Percentiles rank a stretch among this genome's conserved stretches.
These are phyloP conservation scores for Tenthredo scrophulariae DNA, from an alignment of 2,888 invertebrate genomes.

Conservation along the genomic window DNA sequence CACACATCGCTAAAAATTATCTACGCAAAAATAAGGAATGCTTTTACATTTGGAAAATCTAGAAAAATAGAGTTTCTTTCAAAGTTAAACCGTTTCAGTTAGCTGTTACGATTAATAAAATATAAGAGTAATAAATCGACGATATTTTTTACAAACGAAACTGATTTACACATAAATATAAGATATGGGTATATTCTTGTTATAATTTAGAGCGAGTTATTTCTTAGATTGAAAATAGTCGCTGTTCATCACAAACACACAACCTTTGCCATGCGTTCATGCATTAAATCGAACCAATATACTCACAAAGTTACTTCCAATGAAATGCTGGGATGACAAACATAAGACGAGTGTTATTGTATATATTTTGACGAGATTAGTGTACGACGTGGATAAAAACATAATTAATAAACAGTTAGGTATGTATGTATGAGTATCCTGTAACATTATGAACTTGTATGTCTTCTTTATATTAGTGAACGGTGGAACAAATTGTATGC, in stretches of 20 bases:
- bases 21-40: not conserved
- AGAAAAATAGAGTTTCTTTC: not conserved
- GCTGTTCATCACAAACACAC: constrained; percentile 24
- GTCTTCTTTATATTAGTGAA: not conserved
- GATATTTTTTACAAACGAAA: constrained; percentile 52
- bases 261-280: constrained; percentile 68
- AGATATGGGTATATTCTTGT: not conserved
- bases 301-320: constrained; percentile 78
- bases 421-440: not conserved
- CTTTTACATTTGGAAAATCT: not conserved
- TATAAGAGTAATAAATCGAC: not conserved
- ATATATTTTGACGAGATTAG: constrained; percentile 13
- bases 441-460: constrained; percentile 12
- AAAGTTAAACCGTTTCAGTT: not conserved
- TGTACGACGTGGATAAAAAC: not conserved
- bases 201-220: not conserved
- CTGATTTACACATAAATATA: constrained; percentile 58
- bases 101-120: not conserved
- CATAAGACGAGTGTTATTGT: constrained; percentile 58
- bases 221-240: not conserved
- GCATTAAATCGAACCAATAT: constrained; percentile 67
- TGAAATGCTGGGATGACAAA: constrained; percentile 76
- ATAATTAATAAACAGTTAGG: not conserved
- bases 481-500: not conserved
- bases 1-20: not conserved